Conservation (phyloP, 2,113 vertebrate genomes). For the Oreotrochilus melanogaster region DNA sequence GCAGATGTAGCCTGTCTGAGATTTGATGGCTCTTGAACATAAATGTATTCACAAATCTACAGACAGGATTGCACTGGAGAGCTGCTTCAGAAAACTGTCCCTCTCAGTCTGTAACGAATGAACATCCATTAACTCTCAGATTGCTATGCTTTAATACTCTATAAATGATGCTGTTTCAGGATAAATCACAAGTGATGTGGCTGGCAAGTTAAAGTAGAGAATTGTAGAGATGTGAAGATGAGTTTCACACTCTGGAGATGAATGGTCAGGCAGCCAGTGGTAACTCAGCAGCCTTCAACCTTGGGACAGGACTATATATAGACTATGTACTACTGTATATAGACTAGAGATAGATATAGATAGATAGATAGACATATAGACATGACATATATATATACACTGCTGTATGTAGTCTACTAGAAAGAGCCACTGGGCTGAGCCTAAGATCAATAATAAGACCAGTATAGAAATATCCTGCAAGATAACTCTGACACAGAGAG, state of each 20-base stretch:
- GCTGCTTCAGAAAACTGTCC: slow-evolving; percentile 6
- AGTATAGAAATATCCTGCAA: not conserved
- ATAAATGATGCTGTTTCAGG: not conserved
- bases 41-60: not conserved
- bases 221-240: not conserved
- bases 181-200: not conserved
- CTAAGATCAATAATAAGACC: not conserved
- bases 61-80: not conserved
- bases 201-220: not conserved
- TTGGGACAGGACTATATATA: not conserved
- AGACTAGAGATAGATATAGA: too few relatives aligned
- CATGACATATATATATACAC: too few relatives aligned
- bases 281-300: not conserved
- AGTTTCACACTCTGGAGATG: not conserved
- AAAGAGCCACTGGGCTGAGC: not conserved
- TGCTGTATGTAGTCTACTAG: not conserved
- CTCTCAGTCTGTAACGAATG: not conserved
- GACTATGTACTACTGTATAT: too few relatives aligned
- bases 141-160: not conserved
- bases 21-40: slow-evolving; percentile 10
- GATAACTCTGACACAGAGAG: not conserved
- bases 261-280: not conserved
- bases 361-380: too few relatives aligned
- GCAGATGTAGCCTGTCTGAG: slow-evolving; percentile 43
- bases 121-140: not conserved